Evolutionary conservation across 2,113 vertebrate genomes (phyloP).

Genomic region (Thamnophis sirtalis): DNA sequence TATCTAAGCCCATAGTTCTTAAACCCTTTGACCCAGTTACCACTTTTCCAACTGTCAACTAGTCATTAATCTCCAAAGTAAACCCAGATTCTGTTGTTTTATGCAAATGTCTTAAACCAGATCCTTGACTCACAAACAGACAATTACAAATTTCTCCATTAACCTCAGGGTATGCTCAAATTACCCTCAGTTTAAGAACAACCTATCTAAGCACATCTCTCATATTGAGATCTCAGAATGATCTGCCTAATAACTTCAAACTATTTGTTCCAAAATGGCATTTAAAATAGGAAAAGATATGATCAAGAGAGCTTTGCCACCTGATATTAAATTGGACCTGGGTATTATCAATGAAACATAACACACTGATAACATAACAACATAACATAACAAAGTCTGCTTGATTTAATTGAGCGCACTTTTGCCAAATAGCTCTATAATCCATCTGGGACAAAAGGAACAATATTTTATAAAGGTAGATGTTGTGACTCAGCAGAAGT

Average conservation of each 20-base stretch:
- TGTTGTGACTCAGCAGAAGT: too few relatives aligned
- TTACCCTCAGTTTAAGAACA: background rate
- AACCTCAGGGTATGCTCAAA: background rate
- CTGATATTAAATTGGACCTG: background rate
- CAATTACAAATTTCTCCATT: background rate
- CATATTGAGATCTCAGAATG: background rate
- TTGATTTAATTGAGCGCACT: conserved; percentile 6
- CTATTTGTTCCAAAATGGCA: background rate
- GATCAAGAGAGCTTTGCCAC: background rate
- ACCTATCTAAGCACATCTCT: background rate
- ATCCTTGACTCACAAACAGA: background rate
- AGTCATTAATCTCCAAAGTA: background rate
- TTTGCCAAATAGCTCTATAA: background rate
- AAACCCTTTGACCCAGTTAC: background rate
- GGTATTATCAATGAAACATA: background rate
- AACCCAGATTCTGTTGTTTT: background rate
- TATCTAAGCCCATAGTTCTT: background rate
- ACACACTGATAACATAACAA: background rate
- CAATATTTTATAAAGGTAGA: too few relatives aligned
- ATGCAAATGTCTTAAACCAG: background rate
- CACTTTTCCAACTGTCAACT: background rate
- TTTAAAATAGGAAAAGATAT: background rate
- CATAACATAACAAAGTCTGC: background rate
- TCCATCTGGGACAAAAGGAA: conserved; percentile 11
- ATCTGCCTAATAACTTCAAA: background rate